phyloP scores from a whole-genome alignment of 2,113 vertebrate genomes.

The Pogonocichla stellata region DNA sequence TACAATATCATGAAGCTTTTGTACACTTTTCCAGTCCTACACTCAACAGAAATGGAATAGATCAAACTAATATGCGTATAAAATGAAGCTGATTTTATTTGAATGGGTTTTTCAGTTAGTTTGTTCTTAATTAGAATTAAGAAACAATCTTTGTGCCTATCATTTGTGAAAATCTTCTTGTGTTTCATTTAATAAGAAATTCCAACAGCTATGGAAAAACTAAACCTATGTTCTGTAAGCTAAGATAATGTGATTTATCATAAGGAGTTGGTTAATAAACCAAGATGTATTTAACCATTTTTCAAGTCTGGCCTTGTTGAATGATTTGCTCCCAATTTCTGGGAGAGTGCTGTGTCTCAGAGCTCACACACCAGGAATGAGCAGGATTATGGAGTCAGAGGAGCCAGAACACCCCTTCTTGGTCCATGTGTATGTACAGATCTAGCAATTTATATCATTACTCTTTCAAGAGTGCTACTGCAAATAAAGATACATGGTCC shows the following conservation, averaged over 20 bases:
- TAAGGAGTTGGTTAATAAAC: background rate
- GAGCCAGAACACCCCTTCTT: background rate
- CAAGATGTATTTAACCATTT: background rate
- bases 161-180: background rate
- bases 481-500: rapidly evolving
- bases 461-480: background rate
- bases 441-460: background rate
- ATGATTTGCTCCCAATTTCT: background rate
- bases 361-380: background rate
- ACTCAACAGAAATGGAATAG: background rate
- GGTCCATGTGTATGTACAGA: rapidly evolving
- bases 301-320: background rate
- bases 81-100: background rate
- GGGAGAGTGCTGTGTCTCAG: rapidly evolving
- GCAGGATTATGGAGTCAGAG: background rate
- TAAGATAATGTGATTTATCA: background rate
- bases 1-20: background rate
- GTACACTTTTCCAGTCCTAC: background rate
- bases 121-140: background rate
- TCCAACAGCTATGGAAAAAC: background rate
- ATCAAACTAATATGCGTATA: background rate
- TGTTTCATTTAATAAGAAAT: background rate
- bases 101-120: background rate
- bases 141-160: background rate
- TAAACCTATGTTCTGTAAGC: background rate